A percentile compares a stretch with the other conserved stretches of the same genome.
These are phyloP conservation scores for Diarsia rubi DNA, from an alignment of 2,888 invertebrate genomes.

Conservation along the genomic window DNA sequence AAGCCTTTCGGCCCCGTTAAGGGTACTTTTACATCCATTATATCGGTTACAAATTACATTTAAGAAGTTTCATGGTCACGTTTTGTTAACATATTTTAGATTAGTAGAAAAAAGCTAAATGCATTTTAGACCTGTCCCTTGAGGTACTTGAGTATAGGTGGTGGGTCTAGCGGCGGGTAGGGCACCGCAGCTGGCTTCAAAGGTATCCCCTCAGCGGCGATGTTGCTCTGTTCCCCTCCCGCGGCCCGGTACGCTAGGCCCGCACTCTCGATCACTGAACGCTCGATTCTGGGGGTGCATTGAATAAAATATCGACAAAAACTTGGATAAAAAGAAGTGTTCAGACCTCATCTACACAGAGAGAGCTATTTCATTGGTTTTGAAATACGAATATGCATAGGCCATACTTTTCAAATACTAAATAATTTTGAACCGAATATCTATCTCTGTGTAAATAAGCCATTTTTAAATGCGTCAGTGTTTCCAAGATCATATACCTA, in stretches of 20 bases:
- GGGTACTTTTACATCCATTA: too few relatives aligned
- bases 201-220: conserved; percentile 68
- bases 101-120: not conserved
- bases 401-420: too few relatives aligned
- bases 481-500: too few relatives aligned
- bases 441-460: not conserved
- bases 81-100: not conserved
- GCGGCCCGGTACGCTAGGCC: conserved; percentile 86
- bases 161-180: conserved; percentile 84
- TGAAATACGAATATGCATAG: not conserved
- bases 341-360: not conserved
- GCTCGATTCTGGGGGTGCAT: conserved; percentile 79
- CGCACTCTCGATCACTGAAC: conserved; percentile 86
- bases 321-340: conserved; percentile 23
- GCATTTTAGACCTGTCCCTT: conserved; percentile 80
- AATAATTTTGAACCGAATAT: too few relatives aligned
- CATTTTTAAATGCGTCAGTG: too few relatives aligned
- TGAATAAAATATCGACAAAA: conserved; percentile 44
- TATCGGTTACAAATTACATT: not conserved
- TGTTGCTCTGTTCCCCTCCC: conserved; percentile 77
- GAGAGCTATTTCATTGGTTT: not conserved
- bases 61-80: not conserved
- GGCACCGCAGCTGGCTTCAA: conserved; percentile 77
- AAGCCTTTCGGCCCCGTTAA: too few relatives aligned
- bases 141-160: conserved; percentile 85